These are phyloP conservation scores for Sceliomorpha sp. DNA, from an alignment of 2,888 invertebrate genomes.

Conservation along the genomic window DNA sequence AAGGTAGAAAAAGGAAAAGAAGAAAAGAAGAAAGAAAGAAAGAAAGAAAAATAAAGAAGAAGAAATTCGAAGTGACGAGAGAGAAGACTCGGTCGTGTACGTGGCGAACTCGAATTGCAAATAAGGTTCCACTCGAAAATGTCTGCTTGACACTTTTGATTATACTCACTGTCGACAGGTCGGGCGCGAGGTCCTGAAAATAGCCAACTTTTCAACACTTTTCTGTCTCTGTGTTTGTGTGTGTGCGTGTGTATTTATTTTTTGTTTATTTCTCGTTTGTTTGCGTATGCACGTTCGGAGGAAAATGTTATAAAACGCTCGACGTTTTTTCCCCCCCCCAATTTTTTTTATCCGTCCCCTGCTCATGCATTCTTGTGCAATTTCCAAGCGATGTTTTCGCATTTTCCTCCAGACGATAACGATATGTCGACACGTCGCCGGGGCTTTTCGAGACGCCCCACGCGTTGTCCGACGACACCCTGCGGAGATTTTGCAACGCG, in stretches of 20 bases:
- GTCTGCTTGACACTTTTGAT: conserved; percentile 62
- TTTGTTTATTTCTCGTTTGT: no score
- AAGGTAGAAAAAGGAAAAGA: conserved; percentile 10
- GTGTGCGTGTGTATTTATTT: no score
- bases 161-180: conserved; percentile 81
- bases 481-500: conserved; percentile 55
- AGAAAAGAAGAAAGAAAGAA: conserved; percentile 29
- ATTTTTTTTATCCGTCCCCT: no score
- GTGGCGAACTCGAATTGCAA: conserved; percentile 67
- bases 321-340: no score
- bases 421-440: conserved; percentile 1
- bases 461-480: conserved; percentile 48
- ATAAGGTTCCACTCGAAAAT: conserved; percentile 78
- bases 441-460: conserved; percentile 50
- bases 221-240: neutral
- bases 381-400: conserved; percentile 4
- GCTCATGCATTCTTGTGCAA: no score
- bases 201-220: conserved; percentile 71
- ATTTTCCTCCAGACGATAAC: conserved; percentile 25
- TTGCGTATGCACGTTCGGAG: no score
- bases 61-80: no score
- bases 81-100: conserved; percentile 21
- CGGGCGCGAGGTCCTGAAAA: conserved; percentile 82
- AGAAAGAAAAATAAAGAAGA: conserved; percentile 35
- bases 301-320: no score